phyloP scores from a whole-genome alignment of 2,888 invertebrate species.

The Seira musarum region DNA sequence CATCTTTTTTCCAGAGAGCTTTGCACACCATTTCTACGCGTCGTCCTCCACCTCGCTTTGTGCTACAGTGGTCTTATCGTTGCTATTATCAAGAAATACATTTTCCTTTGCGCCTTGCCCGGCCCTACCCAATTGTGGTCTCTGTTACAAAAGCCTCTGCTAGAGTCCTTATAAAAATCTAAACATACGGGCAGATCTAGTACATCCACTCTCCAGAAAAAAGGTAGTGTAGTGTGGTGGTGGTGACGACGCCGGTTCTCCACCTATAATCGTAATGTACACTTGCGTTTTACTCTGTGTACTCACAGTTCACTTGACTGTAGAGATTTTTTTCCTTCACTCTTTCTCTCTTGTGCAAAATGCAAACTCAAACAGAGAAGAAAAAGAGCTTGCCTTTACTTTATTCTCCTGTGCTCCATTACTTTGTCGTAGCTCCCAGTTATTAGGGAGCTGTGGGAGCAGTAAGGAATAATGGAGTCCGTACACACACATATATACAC shows the following conservation, averaged over 20 bases:
- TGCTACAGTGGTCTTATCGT: not conserved
- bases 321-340: constrained; percentile 44
- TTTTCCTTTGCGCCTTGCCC: no score
- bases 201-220: not conserved
- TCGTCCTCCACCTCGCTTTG: no score
- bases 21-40: not conserved
- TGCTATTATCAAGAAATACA: no score
- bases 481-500: not conserved
- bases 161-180: not conserved
- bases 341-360: constrained; percentile 15
- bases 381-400: constrained; percentile 28
- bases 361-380: not conserved
- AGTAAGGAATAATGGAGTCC: constrained; percentile 57
- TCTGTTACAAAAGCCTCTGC: no score
- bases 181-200: not conserved
- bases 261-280: constrained; percentile 3
- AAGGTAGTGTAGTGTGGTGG: constrained; percentile 4
- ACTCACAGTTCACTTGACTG: constrained; percentile 26
- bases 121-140: no score
- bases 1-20: not conserved
- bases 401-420: constrained; percentile 53
- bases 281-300: constrained; percentile 10
- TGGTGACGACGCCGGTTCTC: not conserved
- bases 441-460: constrained; percentile 60
- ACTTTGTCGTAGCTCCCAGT: constrained; percentile 59